Conservation (phyloP, 2,113 vertebrate genomes). For the Otocyon megalotis region DNA sequence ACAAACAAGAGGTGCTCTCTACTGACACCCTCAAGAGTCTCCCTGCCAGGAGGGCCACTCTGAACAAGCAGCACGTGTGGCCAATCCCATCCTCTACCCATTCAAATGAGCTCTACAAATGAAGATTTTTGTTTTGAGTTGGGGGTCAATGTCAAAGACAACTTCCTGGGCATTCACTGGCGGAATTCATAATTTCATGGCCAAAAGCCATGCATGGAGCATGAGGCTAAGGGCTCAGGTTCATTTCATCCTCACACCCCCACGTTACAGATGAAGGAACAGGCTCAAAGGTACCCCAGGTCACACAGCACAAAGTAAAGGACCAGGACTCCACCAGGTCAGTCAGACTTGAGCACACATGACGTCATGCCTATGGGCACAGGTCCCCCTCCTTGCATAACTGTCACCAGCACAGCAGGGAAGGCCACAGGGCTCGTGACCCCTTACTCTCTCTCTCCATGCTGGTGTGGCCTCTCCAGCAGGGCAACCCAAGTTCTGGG, state of each 20-base stretch:
- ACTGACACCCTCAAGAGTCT: background rate
- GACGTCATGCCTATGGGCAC: background rate
- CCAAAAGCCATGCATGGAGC: background rate
- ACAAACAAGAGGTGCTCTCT: background rate
- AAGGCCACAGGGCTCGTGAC: background rate
- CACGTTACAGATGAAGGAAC: background rate
- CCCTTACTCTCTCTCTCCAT: too few species aligned
- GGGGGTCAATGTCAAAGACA: background rate
- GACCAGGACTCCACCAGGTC: background rate
- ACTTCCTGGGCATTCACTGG: background rate
- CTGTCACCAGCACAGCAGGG: background rate
- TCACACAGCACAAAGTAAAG: background rate
- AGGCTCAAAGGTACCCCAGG: background rate
- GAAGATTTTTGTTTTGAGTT: background rate
- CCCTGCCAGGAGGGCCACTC: background rate
- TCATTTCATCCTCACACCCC: background rate
- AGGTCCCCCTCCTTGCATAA: background rate
- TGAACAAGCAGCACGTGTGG: background rate
- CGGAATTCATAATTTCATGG: background rate
- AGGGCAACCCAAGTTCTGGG: background rate
- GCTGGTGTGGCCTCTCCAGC: background rate
- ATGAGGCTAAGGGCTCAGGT: background rate
- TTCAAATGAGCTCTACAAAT: background rate
- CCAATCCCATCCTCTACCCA: background rate
- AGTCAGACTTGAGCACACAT: accelerated